These are phyloP conservation scores for Peucedramus taeniatus DNA, from an alignment of 2,113 vertebrate species.

Conservation along the genomic window DNA sequence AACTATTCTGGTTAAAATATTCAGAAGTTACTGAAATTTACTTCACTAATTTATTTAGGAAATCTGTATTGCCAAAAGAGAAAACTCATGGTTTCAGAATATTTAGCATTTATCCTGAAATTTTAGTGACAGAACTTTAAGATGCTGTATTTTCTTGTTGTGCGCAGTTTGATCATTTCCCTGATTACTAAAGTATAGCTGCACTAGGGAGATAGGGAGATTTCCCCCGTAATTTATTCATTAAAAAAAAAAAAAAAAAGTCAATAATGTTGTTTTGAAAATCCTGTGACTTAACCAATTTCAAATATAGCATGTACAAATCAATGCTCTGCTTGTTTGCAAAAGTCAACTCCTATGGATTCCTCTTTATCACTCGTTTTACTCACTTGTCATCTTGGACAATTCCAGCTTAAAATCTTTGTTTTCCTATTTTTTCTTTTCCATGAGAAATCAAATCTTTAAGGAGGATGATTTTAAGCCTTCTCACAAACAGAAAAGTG, in stretches of 20 bases:
- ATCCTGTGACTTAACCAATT: background rate
- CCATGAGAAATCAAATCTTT: background rate
- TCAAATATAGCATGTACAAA: background rate
- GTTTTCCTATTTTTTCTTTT: background rate
- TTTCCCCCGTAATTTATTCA: background rate
- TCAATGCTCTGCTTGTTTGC: background rate
- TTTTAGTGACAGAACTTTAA: background rate
- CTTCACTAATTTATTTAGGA: background rate
- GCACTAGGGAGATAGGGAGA: background rate
- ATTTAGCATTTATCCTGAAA: background rate
- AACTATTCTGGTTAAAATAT: background rate
- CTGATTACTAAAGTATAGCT: background rate
- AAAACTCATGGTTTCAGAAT: background rate
- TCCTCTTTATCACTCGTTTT: background rate
- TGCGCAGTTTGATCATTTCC: background rate
- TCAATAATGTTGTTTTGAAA: background rate
- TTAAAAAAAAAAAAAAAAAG: background rate
- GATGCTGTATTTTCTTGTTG: background rate
- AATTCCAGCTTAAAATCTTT: background rate
- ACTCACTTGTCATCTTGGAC: background rate
- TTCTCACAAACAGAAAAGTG: background rate
- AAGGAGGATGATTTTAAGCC: background rate
- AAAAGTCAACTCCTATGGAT: background rate
- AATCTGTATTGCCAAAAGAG: background rate
- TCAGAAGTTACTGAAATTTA: background rate